Evolutionary conservation across 1,140 invertebrate genomes (phyloP).

Genomic region (Heliconius nattereri): DNA sequence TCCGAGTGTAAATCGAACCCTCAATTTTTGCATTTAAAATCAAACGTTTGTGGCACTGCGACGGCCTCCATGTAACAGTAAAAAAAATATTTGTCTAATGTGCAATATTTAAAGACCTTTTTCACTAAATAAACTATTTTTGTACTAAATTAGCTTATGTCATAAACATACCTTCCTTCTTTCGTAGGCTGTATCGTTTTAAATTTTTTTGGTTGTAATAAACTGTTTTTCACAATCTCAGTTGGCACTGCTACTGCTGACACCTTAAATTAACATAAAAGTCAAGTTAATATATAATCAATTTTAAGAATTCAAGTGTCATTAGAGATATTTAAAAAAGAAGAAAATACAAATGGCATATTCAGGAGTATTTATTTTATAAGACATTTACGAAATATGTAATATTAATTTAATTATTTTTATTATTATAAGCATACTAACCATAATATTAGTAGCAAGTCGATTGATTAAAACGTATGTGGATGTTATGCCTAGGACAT

Average conservation of each 20-base stretch:
- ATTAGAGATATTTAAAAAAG: not conserved
- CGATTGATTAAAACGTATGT: conserved; percentile 62
- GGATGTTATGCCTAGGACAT: conserved; percentile 60
- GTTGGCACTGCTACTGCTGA: conserved; percentile 53
- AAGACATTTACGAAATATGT: no score
- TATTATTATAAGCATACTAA: conserved; percentile 38
- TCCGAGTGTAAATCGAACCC: no score
- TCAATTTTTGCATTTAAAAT: no score
- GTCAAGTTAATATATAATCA: not conserved
- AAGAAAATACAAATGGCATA: not conserved
- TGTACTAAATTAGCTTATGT: not conserved
- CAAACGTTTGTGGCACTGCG: no score
- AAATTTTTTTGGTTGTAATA: conserved; percentile 49
- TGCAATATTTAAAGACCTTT: no score
- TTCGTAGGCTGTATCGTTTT: conserved; percentile 51
- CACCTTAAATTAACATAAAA: conserved; percentile 40
- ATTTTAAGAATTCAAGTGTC: not conserved
- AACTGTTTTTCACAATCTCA: conserved; percentile 23
- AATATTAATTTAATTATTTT: no score
- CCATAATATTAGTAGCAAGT: conserved; percentile 51
- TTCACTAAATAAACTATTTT: no score
- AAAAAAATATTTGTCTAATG: no score
- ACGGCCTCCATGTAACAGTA: no score
- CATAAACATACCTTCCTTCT: conserved; percentile 43
- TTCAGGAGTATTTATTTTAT: no score